Evolutionary conservation across 2,797 vertebrate genomes (phyloP).

Genomic region (Darevskia nairensis): DNA sequence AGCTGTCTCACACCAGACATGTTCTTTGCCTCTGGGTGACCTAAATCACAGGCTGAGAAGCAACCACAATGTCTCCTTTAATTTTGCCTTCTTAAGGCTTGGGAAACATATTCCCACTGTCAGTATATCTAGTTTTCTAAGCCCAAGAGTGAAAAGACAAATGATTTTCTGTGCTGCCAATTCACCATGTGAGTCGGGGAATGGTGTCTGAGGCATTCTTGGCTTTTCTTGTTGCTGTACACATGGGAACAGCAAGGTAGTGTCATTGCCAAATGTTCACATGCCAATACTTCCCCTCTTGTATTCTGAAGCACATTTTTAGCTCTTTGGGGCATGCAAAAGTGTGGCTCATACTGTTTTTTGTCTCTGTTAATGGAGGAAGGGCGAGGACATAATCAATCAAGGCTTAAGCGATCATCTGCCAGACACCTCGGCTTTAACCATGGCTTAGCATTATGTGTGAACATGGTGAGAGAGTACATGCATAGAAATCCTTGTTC

Average conservation of each 20-base stretch:
- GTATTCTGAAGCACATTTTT: too few relatives aligned
- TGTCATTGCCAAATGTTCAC: background rate
- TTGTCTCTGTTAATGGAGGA: too few relatives aligned
- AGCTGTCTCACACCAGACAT: too few relatives aligned
- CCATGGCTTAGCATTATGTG: too few relatives aligned
- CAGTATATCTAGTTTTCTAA: background rate
- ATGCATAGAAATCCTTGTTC: background rate
- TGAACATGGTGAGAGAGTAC: background rate
- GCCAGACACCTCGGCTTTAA: too few relatives aligned
- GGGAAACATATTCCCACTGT: background rate
- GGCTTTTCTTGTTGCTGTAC: background rate
- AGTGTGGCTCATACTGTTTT: too few relatives aligned
- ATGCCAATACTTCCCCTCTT: background rate
- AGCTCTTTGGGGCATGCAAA: background rate
- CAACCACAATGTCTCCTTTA: background rate
- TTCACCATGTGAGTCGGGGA: background rate
- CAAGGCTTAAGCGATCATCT: too few relatives aligned
- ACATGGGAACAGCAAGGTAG: background rate
- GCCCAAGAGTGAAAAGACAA: background rate
- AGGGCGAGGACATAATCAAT: too few relatives aligned
- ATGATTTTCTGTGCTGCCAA: background rate
- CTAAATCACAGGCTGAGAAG: background rate
- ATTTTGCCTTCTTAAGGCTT: background rate
- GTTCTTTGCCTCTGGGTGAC: background rate
- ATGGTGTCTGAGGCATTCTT: background rate